Percentiles rank a stretch among this genome's conserved stretches.
phyloP scores from a whole-genome alignment of 2,888 invertebrate species.

The Neocrepidodera transversa region DNA sequence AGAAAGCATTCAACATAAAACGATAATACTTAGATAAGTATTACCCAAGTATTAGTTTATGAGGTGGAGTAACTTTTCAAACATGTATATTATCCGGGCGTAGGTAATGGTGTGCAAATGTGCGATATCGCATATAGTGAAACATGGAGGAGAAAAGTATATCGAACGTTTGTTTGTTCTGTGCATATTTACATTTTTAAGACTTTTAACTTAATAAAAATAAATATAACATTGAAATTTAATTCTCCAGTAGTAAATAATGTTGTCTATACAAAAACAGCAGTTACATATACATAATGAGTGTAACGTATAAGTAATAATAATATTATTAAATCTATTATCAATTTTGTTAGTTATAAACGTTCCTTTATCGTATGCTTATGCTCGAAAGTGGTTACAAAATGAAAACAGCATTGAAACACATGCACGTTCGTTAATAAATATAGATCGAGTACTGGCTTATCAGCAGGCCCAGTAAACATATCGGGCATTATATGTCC shows the following conservation, averaged over 20 bases:
- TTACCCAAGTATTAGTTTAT: constrained; percentile 29
- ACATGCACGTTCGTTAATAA: constrained; percentile 50
- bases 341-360: no score
- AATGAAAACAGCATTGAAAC: constrained; percentile 41
- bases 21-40: constrained; percentile 25
- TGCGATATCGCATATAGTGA: constrained; percentile 50
- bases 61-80: constrained; percentile 44
- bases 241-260: no score
- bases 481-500: constrained; percentile 57
- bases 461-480: constrained; percentile 52
- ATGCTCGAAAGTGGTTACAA: constrained; percentile 35
- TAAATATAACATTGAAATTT: no score
- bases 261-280: no score
- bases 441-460: constrained; percentile 49
- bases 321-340: no score
- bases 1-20: constrained; percentile 20
- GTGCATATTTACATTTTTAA: constrained; percentile 8
- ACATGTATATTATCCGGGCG: constrained; percentile 50
- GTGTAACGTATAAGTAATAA: no score
- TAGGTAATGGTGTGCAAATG: constrained; percentile 61
- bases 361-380: constrained; percentile 15
- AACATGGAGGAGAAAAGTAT: constrained; percentile 33
- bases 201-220: no score
- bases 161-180: constrained; percentile 24
- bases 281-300: no score